These are phyloP conservation scores for Acrossocheilus fasciatus DNA, from an alignment of 2,797 vertebrate genomes.

Conservation along the genomic window DNA sequence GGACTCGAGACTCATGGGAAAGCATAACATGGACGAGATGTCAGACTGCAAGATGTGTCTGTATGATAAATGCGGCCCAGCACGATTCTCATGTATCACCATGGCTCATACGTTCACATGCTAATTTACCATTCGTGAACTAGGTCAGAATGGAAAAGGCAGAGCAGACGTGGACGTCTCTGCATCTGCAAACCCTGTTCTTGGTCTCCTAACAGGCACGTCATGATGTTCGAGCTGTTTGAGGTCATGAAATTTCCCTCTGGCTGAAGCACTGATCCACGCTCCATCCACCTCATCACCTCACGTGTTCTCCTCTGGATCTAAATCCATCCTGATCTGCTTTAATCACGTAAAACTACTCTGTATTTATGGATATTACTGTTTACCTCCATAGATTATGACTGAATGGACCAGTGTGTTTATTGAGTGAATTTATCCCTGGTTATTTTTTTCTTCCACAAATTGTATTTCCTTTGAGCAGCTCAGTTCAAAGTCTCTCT, in stretches of 20 bases:
- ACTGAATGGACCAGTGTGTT: constrained; percentile 44
- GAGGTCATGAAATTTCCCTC: constrained; percentile 34
- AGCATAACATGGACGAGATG: constrained; percentile 22
- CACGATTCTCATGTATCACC: constrained; percentile 17
- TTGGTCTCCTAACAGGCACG: constrained; percentile 5
- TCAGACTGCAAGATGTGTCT: constrained; percentile 16
- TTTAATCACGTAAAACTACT: constrained; percentile 36
- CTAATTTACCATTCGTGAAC: constrained; percentile 36
- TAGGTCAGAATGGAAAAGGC: constrained; percentile 53
- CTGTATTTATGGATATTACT: constrained; percentile 37
- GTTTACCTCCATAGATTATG: constrained; percentile 26
- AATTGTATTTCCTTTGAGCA: constrained; percentile 48
- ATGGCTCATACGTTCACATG: constrained; percentile 16
- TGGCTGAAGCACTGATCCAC: constrained; percentile 4
- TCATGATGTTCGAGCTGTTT: constrained; percentile 27
- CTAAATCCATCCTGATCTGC: constrained; percentile 31
- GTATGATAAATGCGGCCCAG: constrained; percentile 34
- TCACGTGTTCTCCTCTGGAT: constrained; percentile 2
- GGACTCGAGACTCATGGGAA: constrained; percentile 9
- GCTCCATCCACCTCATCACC: neutral
- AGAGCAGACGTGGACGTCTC: constrained; percentile 18
- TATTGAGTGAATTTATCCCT: constrained; percentile 37
- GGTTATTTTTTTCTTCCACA: constrained; percentile 14
- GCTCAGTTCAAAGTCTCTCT: constrained; percentile 56
- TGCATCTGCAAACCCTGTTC: neutral